These are phyloP conservation scores for Ceyx cyanopectus DNA, from an alignment of 2,113 vertebrate genomes.

Conservation along the genomic window DNA sequence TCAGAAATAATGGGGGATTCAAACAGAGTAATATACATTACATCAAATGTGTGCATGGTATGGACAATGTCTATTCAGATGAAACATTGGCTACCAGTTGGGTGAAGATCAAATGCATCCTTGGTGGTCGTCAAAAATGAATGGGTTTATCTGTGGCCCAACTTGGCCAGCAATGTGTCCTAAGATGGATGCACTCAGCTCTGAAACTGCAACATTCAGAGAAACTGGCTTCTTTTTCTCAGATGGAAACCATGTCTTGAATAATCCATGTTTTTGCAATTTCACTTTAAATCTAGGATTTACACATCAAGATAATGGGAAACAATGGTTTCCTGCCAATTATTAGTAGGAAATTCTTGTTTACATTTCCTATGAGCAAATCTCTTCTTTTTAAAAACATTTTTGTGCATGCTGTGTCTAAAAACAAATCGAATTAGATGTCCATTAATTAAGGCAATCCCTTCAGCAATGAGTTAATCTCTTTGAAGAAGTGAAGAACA, in stretches of 20 bases:
- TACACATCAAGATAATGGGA: conserved; percentile 1
- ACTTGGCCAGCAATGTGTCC: neutral
- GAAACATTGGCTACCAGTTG: neutral
- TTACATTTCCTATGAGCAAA: neutral
- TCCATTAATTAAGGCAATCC: neutral
- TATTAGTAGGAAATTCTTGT: neutral
- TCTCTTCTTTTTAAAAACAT: neutral
- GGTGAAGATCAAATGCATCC: neutral
- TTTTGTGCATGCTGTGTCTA: neutral
- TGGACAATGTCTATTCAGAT: neutral
- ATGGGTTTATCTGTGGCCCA: neutral
- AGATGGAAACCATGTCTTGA: neutral
- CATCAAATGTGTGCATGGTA: neutral
- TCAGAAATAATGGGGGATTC: neutral
- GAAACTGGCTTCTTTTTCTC: neutral
- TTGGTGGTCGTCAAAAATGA: neutral
- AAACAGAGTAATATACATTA: neutral
- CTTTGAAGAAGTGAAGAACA: neutral
- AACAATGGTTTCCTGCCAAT: neutral
- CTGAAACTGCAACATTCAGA: neutral
- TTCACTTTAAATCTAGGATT: conserved; percentile 11
- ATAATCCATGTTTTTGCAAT: neutral
- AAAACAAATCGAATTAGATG: neutral
- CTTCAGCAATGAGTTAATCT: neutral
- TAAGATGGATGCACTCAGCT: neutral